phyloP scores from a whole-genome alignment of 2,113 vertebrate species.

The Carassius gibelio region DNA sequence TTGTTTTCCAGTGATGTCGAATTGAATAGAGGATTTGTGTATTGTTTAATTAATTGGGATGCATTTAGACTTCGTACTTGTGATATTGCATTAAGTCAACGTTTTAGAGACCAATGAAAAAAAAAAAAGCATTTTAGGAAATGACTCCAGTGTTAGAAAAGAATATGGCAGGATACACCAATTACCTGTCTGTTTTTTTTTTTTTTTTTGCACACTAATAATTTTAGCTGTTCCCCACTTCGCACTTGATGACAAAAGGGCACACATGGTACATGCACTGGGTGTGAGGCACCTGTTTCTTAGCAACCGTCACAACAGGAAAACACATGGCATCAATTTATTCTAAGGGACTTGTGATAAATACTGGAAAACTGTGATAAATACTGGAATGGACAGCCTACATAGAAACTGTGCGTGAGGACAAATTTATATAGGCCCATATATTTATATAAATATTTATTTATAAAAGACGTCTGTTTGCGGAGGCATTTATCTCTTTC shows the following conservation, averaged over 20 bases:
- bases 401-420: background rate
- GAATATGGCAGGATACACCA: background rate
- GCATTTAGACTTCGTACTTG: background rate
- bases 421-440: background rate
- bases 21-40: background rate
- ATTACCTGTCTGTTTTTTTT: background rate
- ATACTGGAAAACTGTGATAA: background rate
- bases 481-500: background rate
- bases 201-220: constrained; percentile 6
- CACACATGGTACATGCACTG: constrained; percentile 74
- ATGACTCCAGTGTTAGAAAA: background rate
- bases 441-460: background rate
- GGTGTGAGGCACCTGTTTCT: constrained; percentile 78
- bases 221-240: constrained; percentile 48
- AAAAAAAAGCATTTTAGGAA: background rate
- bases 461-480: background rate
- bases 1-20: background rate
- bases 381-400: constrained; percentile 26
- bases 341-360: constrained; percentile 47
- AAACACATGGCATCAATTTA: constrained; percentile 76
- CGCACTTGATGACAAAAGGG: constrained; percentile 71
- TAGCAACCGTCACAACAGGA: constrained; percentile 79
- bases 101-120: background rate
- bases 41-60: background rate
- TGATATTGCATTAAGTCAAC: background rate